Percentiles rank a stretch among this genome's conserved stretches.
These are phyloP conservation scores for Trachelus troglodyta DNA, from an alignment of 2,888 invertebrate genomes.

Conservation along the genomic window DNA sequence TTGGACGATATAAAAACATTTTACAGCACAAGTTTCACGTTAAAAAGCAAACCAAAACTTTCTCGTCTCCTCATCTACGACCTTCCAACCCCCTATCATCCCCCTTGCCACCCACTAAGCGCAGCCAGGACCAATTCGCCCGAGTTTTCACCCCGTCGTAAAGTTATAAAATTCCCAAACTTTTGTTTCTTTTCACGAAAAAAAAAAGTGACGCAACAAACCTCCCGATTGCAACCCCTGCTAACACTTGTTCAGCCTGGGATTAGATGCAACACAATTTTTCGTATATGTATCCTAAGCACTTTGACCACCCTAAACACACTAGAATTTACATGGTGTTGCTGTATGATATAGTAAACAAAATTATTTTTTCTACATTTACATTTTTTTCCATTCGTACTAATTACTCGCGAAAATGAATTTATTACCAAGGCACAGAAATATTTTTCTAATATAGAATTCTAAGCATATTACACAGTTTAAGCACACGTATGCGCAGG, in stretches of 20 bases:
- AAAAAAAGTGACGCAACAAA: too few relatives aligned
- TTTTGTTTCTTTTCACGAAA: not conserved
- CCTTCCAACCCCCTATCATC: not conserved
- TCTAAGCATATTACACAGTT: not conserved
- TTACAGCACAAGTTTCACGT: slow-evolving; percentile 18
- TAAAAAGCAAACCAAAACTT: slow-evolving; percentile 14
- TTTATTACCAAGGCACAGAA: not conserved
- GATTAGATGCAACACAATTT: too few relatives aligned
- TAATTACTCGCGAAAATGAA: not conserved
- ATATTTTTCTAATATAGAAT: not conserved
- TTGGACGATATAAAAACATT: slow-evolving; percentile 14
- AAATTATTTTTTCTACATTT: not conserved
- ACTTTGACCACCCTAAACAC: too few relatives aligned
- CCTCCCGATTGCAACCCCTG: too few relatives aligned
- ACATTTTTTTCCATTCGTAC: not conserved
- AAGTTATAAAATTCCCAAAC: slow-evolving; percentile 20
- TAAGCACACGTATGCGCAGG: not conserved
- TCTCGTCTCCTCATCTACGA: slow-evolving; percentile 5
- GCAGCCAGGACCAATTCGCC: slow-evolving; percentile 15
- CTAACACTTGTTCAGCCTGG: too few relatives aligned
- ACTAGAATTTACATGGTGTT: not conserved
- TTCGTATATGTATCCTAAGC: too few relatives aligned
- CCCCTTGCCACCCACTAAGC: not conserved
- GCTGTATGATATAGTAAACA: not conserved
- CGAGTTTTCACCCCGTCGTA: slow-evolving; percentile 21